Percentiles rank a stretch among this genome's conserved stretches.
phyloP scores from a whole-genome alignment of 2,888 invertebrate genomes.

The Stenichneumon culpator region DNA sequence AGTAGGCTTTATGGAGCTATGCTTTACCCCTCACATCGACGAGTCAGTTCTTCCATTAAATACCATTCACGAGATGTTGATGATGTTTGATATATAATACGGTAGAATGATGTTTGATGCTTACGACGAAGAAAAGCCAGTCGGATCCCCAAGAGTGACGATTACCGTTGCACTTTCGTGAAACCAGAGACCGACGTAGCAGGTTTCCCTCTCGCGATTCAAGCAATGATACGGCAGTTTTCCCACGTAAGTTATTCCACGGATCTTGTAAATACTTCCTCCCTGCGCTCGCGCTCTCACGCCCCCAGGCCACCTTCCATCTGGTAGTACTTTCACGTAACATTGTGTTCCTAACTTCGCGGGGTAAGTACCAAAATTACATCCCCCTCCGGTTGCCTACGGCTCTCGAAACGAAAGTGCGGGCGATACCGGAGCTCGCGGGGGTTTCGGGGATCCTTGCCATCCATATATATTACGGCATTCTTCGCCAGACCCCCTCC shows the following conservation, averaged over 20 bases:
- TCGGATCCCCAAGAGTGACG: constrained; percentile 34
- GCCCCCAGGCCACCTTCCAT: constrained; percentile 74
- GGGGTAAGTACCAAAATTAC: constrained; percentile 81
- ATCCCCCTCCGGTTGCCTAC: constrained; percentile 74
- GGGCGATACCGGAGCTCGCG: constrained; percentile 53
- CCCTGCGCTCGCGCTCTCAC: constrained; percentile 30
- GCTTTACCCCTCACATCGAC: neutral
- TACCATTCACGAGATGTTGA: neutral
- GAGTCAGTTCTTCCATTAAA: neutral
- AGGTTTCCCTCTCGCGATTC: constrained; percentile 50
- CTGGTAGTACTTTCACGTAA: constrained; percentile 81
- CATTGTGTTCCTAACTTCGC: constrained; percentile 81
- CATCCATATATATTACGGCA: constrained; percentile 79
- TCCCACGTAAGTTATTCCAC: constrained; percentile 74
- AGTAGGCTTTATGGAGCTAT: neutral
- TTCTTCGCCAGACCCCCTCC: constrained; percentile 76
- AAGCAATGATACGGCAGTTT: constrained; percentile 74
- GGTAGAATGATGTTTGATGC: constrained; percentile 2
- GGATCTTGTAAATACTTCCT: constrained; percentile 76
- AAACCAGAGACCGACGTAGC: constrained; percentile 23
- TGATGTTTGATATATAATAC: neutral
- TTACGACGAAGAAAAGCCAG: constrained; percentile 4
- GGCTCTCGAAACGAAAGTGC: constrained; percentile 77
- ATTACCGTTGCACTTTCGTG: constrained; percentile 59
- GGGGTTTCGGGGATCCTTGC: constrained; percentile 72